phyloP scores from a whole-genome alignment of 2,888 invertebrate genomes.

The Mimas tiliae region DNA sequence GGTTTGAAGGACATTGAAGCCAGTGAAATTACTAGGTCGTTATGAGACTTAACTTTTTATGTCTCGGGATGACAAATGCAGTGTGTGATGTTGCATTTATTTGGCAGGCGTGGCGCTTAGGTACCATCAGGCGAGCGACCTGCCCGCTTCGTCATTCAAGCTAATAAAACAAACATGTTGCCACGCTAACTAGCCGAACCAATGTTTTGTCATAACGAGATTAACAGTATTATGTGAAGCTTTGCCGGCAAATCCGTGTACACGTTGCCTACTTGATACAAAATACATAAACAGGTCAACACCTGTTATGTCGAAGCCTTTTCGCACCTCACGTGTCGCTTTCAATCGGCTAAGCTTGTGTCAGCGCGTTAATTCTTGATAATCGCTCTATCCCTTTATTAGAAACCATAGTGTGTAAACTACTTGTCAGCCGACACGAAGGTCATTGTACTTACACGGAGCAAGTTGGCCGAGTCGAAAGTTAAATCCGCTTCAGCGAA shows the following conservation, averaged over 20 bases:
- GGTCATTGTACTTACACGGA: constrained; percentile 64
- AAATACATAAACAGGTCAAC: constrained; percentile 44
- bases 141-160: too few relatives aligned
- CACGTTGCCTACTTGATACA: constrained; percentile 44
- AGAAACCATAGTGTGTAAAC: constrained; percentile 70
- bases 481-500: constrained; percentile 71
- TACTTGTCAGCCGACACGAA: constrained; percentile 58
- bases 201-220: constrained; percentile 24
- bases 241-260: constrained; percentile 33
- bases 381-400: constrained; percentile 75
- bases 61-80: too few relatives aligned
- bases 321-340: constrained; percentile 50
- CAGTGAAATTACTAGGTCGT: too few relatives aligned
- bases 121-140: too few relatives aligned
- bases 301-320: constrained; percentile 46
- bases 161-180: constrained; percentile 13
- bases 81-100: too few relatives aligned
- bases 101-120: too few relatives aligned
- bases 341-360: constrained; percentile 48
- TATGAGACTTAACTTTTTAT: too few relatives aligned
- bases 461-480: constrained; percentile 58
- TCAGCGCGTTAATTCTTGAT: constrained; percentile 60
- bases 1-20: too few relatives aligned
- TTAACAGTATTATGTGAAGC: constrained; percentile 25
- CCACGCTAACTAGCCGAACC: constrained; percentile 13